These are phyloP conservation scores for Digitonthophagus gazella DNA, from an alignment of 2,888 invertebrate genomes.

Conservation along the genomic window DNA sequence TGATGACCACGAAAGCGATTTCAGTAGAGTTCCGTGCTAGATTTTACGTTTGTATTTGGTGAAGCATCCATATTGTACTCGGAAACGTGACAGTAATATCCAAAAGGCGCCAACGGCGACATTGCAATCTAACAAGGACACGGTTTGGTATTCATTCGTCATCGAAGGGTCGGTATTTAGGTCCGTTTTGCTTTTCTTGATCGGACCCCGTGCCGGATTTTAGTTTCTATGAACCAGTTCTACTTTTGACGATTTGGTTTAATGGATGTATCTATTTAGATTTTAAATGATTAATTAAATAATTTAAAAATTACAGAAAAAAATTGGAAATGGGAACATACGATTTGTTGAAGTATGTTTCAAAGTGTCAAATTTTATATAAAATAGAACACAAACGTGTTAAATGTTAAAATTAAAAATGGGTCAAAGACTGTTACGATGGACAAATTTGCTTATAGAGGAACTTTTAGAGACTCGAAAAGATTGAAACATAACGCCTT, in stretches of 20 bases:
- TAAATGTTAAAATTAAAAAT: too few species aligned
- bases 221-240: constrained; percentile 30
- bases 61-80: not conserved
- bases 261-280: not conserved
- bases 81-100: constrained; percentile 6
- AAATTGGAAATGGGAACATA: too few species aligned
- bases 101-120: constrained; percentile 16
- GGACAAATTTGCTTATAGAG: too few species aligned
- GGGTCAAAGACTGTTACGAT: too few species aligned
- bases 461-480: too few species aligned
- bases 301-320: too few species aligned
- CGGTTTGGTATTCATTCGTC: constrained; percentile 36
- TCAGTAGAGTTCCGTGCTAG: constrained; percentile 1
- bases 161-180: constrained; percentile 32
- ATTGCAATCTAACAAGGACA: constrained; percentile 30
- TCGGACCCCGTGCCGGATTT: constrained; percentile 20
- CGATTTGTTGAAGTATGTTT: too few species aligned
- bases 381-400: too few species aligned
- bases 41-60: constrained; percentile 8
- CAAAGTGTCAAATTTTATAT: too few species aligned
- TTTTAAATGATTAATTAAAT: too few species aligned
- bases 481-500: too few species aligned
- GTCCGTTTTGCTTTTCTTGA: constrained; percentile 34
- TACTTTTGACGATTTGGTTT: constrained; percentile 12
- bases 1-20: not conserved